Conservation (phyloP, 2,888 invertebrate species). For the Papilio elwesi region DNA sequence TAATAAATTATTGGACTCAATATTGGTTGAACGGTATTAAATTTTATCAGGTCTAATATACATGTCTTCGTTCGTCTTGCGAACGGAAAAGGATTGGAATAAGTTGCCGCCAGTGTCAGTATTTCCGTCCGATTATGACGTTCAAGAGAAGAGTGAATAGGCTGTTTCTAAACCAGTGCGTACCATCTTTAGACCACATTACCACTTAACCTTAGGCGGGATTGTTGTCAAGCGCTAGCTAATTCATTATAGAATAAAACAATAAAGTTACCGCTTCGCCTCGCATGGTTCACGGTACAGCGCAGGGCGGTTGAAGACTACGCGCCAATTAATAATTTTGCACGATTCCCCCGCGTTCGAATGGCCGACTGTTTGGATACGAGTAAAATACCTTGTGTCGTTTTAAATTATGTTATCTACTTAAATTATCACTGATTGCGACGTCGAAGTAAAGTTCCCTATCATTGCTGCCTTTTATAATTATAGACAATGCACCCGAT, state of each 20-base stretch:
- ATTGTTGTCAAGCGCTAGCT: too few species aligned
- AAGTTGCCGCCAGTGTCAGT: too few species aligned
- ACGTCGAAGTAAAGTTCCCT: constrained; percentile 26
- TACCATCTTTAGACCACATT: too few species aligned
- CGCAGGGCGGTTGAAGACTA: constrained; percentile 60
- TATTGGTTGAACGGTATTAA: not conserved
- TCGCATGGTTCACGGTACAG: constrained; percentile 51
- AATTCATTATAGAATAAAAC: too few species aligned
- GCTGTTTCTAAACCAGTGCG: too few species aligned
- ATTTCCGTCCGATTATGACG: too few species aligned
- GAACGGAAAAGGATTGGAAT: too few species aligned
- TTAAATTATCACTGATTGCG: constrained; percentile 40
- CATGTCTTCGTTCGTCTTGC: too few species aligned
- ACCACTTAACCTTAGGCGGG: too few species aligned
- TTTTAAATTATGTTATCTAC: constrained; percentile 40
- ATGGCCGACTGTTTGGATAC: constrained; percentile 59
- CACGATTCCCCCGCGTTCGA: constrained; percentile 69
- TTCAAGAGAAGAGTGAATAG: too few species aligned
- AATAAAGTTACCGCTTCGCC: constrained; percentile 59
- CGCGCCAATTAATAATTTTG: constrained; percentile 75
- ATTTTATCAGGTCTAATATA: constrained; percentile 46
- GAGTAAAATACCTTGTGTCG: constrained; percentile 36
- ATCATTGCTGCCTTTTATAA: constrained; percentile 36
- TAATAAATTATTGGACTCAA: too few species aligned
- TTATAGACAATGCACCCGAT: constrained; percentile 35